Evolutionary conservation across 2,797 vertebrate species (phyloP).

Genomic region (Botia kubotai): DNA sequence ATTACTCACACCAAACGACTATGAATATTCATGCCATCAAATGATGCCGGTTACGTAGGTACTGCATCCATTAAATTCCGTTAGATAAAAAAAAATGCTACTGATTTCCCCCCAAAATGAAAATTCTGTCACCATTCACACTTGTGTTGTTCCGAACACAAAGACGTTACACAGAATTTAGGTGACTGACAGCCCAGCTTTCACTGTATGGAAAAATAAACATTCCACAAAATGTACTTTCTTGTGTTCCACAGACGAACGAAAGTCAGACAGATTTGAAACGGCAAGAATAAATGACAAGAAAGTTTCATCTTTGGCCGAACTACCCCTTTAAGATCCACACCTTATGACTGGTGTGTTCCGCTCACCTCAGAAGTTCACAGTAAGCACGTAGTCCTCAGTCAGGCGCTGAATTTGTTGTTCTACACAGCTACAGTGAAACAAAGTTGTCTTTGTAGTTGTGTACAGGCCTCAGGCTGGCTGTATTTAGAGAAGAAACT

Average conservation of each 20-base stretch:
- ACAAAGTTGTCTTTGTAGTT: conserved; percentile 57
- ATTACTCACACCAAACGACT: background rate
- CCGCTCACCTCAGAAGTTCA: background rate
- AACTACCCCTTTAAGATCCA: background rate
- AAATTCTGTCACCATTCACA: background rate
- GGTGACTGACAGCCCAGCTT: too few species aligned
- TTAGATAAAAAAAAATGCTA: background rate
- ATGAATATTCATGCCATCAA: background rate
- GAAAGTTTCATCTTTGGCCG: background rate
- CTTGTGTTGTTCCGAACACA: background rate
- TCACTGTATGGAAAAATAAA: background rate
- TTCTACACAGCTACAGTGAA: conserved; percentile 23
- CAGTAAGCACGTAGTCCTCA: background rate
- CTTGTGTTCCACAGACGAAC: background rate
- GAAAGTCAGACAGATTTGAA: background rate
- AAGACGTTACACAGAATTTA: too few species aligned
- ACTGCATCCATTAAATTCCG: background rate
- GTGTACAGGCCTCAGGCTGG: conserved; percentile 41
- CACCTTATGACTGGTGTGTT: background rate
- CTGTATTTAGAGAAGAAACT: conserved; percentile 40
- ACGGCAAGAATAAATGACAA: background rate
- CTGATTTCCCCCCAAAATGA: background rate
- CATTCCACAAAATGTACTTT: background rate
- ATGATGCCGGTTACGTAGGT: conserved; percentile 1
- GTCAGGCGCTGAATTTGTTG: conserved; percentile 50